A percentile compares a stretch with the other conserved stretches of the same genome.
These are phyloP conservation scores for Cyprinodon tularosa DNA, from an alignment of 2,113 vertebrate species.

Conservation along the genomic window DNA sequence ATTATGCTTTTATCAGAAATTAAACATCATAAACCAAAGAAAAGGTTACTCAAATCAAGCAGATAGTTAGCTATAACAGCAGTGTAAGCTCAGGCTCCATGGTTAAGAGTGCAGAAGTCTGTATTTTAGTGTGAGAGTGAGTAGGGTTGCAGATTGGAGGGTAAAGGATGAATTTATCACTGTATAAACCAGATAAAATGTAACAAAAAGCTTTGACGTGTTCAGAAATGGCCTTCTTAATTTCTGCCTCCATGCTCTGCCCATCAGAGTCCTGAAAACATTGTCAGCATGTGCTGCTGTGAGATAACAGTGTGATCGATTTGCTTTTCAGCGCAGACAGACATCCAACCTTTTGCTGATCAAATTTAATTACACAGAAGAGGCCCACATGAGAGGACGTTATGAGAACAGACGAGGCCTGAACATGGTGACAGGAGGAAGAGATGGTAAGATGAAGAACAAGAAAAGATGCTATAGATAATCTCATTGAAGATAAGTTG, in stretches of 20 bases:
- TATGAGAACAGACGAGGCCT: constrained; percentile 19
- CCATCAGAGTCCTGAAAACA: constrained; percentile 2
- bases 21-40: background rate
- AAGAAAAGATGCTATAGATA: background rate
- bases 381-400: constrained; percentile 37
- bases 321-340: constrained; percentile 60
- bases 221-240: constrained; percentile 19
- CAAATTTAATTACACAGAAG: constrained; percentile 61
- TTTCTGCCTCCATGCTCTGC: constrained; percentile 11
- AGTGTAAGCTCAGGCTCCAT: background rate
- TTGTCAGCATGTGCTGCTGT: constrained; percentile 32
- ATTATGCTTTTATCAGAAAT: background rate
- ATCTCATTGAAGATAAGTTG: background rate
- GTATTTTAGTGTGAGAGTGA: background rate
- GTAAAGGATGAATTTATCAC: background rate
- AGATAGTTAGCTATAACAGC: background rate
- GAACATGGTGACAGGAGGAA: constrained; percentile 10
- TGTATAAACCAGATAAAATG: constrained; percentile 2
- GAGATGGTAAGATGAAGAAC: constrained; percentile 8
- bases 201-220: background rate
- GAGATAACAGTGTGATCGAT: constrained; percentile 71
- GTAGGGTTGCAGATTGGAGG: background rate
- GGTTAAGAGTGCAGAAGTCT: background rate
- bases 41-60: background rate
- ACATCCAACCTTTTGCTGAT: constrained; percentile 63